A percentile compares a stretch with the other conserved stretches of the same genome.
These are phyloP conservation scores for Apis florea DNA, from an alignment of 1,140 invertebrate species.

Conservation along the genomic window DNA sequence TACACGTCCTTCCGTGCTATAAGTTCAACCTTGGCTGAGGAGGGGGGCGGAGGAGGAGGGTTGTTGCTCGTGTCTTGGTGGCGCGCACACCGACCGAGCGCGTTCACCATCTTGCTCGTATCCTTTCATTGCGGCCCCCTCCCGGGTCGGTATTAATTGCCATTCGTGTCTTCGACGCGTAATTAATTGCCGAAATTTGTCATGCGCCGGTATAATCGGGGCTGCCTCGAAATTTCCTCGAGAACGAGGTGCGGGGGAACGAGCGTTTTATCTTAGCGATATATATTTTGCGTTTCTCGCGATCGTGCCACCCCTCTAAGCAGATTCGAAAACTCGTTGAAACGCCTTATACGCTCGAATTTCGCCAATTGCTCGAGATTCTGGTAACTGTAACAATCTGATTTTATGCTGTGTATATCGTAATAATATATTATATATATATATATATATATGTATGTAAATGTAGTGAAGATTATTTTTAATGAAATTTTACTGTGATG, in stretches of 20 bases:
- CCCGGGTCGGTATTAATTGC: conserved; percentile 60
- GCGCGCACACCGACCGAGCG: neutral
- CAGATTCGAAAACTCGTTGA: too few relatives aligned
- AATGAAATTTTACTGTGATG: too few relatives aligned
- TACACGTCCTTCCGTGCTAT: conserved; percentile 71
- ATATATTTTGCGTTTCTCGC: conserved; percentile 5
- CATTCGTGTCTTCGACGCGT: conserved; percentile 62
- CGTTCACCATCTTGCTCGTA: conserved; percentile 53
- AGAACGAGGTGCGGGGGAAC: neutral
- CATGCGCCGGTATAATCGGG: conserved; percentile 32
- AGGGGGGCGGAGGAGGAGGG: conserved; percentile 6
- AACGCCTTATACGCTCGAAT: too few relatives aligned
- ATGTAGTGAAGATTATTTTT: too few relatives aligned
- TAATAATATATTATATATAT: too few relatives aligned
- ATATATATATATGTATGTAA: too few relatives aligned
- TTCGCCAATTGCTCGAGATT: too few relatives aligned
- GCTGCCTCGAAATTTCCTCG: conserved; percentile 32
- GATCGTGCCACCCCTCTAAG: too few relatives aligned
- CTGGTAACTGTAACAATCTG: too few relatives aligned
- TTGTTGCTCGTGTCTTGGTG: conserved; percentile 21
- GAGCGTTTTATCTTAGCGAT: conserved; percentile 35
- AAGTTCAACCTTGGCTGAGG: conserved; percentile 42
- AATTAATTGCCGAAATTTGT: conserved; percentile 62
- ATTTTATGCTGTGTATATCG: too few relatives aligned
- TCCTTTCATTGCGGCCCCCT: conserved; percentile 47